phyloP scores from a whole-genome alignment of 2,888 invertebrate genomes.

The Drosophila algonquin region DNA sequence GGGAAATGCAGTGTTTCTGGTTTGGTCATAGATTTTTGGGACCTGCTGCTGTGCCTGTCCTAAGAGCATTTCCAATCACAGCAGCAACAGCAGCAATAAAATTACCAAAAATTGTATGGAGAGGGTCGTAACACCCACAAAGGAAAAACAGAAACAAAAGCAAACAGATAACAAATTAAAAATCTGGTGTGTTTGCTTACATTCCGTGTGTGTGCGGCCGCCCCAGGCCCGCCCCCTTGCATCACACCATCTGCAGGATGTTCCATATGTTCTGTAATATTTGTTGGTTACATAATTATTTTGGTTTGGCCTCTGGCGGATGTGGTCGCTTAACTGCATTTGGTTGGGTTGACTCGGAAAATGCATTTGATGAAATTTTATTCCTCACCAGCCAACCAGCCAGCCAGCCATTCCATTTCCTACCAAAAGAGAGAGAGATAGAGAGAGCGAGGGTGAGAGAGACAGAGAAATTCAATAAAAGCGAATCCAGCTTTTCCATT shows the following conservation, averaged over 20 bases:
- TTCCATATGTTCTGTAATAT: slow-evolving; percentile 42
- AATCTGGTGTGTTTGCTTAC: slow-evolving; percentile 35
- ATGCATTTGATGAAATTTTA: slow-evolving; percentile 50
- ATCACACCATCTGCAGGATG: slow-evolving; percentile 7
- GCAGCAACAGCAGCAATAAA: slow-evolving; percentile 13
- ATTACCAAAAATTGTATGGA: neutral
- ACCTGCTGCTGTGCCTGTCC: neutral
- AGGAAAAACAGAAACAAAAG: slow-evolving; percentile 10
- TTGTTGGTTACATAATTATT: slow-evolving; percentile 74
- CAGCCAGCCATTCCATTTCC: slow-evolving; percentile 1
- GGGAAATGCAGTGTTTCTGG: neutral
- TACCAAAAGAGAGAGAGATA: slow-evolving; percentile 20
- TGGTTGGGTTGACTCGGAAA: slow-evolving; percentile 38
- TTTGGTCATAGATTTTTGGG: neutral
- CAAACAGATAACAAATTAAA: slow-evolving; percentile 45
- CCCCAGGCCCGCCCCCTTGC: neutral
- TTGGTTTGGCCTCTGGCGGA: slow-evolving; percentile 45
- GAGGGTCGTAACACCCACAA: too few relatives aligned
- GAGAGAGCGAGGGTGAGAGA: slow-evolving; percentile 20
- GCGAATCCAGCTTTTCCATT: neutral
- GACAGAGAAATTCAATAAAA: slow-evolving; percentile 65
- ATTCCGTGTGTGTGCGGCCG: slow-evolving; percentile 21
- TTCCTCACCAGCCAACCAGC: slow-evolving; percentile 13
- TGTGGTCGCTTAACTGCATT: slow-evolving; percentile 68
- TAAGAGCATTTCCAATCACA: slow-evolving; percentile 36